Conservation (phyloP, 2,888 invertebrate species). For the Melipona bicolor region DNA sequence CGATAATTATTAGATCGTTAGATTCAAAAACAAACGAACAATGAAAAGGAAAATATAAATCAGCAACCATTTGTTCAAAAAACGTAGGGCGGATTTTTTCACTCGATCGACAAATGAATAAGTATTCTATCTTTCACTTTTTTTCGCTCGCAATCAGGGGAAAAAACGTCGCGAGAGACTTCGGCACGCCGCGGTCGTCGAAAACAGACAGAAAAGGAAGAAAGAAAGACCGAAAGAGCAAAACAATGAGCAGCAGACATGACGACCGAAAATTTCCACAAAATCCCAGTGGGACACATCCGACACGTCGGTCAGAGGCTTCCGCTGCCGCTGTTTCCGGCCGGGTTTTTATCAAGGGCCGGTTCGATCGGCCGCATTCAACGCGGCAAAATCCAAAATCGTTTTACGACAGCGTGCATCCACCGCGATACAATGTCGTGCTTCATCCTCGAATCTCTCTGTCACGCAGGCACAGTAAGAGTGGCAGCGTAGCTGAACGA, state of each 20-base stretch:
- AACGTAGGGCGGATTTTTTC: no score
- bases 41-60: no score
- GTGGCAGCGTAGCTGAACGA: neutral
- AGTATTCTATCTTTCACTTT: neutral
- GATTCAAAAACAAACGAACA: no score
- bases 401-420: conserved; percentile 48
- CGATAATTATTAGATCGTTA: no score
- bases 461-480: neutral
- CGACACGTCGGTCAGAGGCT: conserved; percentile 50
- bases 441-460: conserved; percentile 8
- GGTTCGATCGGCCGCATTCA: conserved; percentile 58
- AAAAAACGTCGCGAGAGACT: neutral
- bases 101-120: neutral
- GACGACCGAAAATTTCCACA: conserved; percentile 37
- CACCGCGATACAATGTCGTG: conserved; percentile 48
- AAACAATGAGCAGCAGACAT: conserved; percentile 30
- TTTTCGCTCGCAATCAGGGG: neutral
- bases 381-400: conserved; percentile 60
- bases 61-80: no score
- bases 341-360: conserved; percentile 16
- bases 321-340: conserved; percentile 47
- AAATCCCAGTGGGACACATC: conserved; percentile 45
- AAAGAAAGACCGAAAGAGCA: neutral
- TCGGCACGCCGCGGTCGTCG: neutral
- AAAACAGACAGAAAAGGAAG: neutral